Base-by-base conservation (phyloP, 2,888 invertebrate genomes). In the Asteroscopus sphinx region DNA sequence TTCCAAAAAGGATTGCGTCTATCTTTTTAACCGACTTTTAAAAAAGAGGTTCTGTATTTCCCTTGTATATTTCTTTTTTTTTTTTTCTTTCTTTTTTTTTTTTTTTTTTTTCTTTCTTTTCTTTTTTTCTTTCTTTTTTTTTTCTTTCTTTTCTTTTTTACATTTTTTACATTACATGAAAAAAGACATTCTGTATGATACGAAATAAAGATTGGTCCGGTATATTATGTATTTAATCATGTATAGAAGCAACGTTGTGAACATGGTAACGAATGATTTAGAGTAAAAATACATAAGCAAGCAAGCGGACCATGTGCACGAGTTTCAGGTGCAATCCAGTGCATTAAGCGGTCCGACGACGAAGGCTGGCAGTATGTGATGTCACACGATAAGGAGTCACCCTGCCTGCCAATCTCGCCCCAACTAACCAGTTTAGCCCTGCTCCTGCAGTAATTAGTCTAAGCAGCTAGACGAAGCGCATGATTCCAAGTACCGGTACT, bases 401-500 rank as follows among this genome's bases (percentile, higher is more conserved):
- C 77, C 79, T 75, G 72, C 75, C 76, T 66, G 73, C 46, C 53
- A 12, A n/a, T 32, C 57, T 52, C 40, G 56, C 70, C 63, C 60
- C 73, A 76, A 78, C 87, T 90, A 92, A 91, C 86, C 83, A 85
- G 88, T 89, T 91, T 89, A 91, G 84, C 82, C 81, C 77, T 81
- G 82, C 85, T 85, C 82, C 82, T 85, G 87, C 85, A 88, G 88
- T 91, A 91, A 92, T 93, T 92, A 93, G 88, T 87, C 84, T 87
- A 85, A 91, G 86, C 86, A 87, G 79, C 81, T 80, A 83, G 80
- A 82, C 84, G 80, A 79, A 83, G 84, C 83, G 66, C 79, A 80
- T 72, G 76, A 82, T 79, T 82, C 69, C 74, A 82, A 79, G 80
- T 83, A 42, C 68, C 53, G 71, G 71, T 46, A 59, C 70, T 79